A percentile compares a stretch with the other conserved stretches of the same genome.
phyloP scores from a whole-genome alignment of 2,888 invertebrate genomes.

The Uloborus plumipes region DNA sequence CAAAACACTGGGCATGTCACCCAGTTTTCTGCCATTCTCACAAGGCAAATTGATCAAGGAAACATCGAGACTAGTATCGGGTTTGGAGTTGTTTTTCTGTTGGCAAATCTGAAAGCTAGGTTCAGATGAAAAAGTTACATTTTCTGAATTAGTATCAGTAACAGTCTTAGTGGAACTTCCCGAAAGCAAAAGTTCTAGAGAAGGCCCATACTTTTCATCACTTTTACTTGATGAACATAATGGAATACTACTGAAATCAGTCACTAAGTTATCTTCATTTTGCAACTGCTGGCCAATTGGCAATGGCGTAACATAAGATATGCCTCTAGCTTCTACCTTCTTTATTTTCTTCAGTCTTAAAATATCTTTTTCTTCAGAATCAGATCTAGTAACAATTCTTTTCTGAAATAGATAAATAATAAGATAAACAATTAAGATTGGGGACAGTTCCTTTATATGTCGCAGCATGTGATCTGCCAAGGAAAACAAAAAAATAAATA shows the following conservation, averaged over 20 bases:
- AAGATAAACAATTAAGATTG: too few species aligned
- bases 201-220: conserved; percentile 40
- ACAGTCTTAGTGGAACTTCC: not conserved
- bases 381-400: conserved; percentile 9
- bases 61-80: too few species aligned
- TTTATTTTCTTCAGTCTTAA: conserved; percentile 45
- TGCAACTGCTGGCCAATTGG: not conserved
- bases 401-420: conserved; percentile 4
- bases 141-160: not conserved
- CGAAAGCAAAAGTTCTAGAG: conserved; percentile 25
- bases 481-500: too few species aligned
- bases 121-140: not conserved
- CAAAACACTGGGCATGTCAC: too few species aligned
- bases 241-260: not conserved
- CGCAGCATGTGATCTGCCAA: too few species aligned
- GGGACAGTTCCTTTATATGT: too few species aligned
- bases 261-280: not conserved
- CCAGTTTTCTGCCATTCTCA: too few species aligned
- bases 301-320: not conserved
- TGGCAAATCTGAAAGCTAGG: too few species aligned
- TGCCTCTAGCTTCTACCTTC: not conserved
- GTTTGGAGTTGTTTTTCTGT: too few species aligned
- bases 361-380: conserved; percentile 55
- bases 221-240: not conserved
- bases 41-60: too few species aligned